A percentile compares a stretch with the other conserved stretches of the same genome.
These are phyloP conservation scores for Sinotaia quadrata DNA, from an alignment of 2,888 invertebrate species.

Conservation along the genomic window DNA sequence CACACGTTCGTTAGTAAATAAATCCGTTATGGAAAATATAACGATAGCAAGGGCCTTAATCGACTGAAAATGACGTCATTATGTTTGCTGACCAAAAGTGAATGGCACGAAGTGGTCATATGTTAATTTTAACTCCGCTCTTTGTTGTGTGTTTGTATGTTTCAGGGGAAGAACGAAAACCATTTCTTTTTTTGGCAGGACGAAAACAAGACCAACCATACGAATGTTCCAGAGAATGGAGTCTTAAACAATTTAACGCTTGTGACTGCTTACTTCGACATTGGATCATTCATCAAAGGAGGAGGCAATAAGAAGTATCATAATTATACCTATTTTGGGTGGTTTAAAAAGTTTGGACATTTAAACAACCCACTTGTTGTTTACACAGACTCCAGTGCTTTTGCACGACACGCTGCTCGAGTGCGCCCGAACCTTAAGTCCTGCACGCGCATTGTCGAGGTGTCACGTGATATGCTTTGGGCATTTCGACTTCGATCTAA, in stretches of 20 bases:
- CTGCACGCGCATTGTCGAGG: background rate
- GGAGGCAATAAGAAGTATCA: background rate
- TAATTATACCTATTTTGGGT: background rate
- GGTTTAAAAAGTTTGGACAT: background rate
- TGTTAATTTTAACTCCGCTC: too few species aligned
- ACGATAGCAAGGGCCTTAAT: too few species aligned
- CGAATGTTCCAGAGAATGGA: too few species aligned
- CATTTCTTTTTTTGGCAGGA: too few species aligned
- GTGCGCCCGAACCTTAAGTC: background rate
- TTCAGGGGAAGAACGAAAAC: too few species aligned
- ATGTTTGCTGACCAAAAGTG: too few species aligned
- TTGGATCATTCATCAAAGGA: background rate
- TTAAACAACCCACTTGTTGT: background rate
- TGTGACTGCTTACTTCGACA: background rate
- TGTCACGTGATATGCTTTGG: constrained; percentile 7
- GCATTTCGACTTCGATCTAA: constrained; percentile 1
- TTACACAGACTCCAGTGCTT: background rate
- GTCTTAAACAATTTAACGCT: background rate
- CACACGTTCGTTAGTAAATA: too few species aligned
- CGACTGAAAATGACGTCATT: too few species aligned
- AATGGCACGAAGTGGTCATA: too few species aligned
- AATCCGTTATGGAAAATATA: too few species aligned
- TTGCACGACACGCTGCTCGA: background rate
- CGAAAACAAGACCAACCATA: too few species aligned
- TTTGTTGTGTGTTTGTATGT: too few species aligned